Percentiles rank a stretch among this genome's conserved stretches.
These are phyloP conservation scores for Leptodirus hochenwartii DNA, from an alignment of 2,888 invertebrate species.

Conservation along the genomic window DNA sequence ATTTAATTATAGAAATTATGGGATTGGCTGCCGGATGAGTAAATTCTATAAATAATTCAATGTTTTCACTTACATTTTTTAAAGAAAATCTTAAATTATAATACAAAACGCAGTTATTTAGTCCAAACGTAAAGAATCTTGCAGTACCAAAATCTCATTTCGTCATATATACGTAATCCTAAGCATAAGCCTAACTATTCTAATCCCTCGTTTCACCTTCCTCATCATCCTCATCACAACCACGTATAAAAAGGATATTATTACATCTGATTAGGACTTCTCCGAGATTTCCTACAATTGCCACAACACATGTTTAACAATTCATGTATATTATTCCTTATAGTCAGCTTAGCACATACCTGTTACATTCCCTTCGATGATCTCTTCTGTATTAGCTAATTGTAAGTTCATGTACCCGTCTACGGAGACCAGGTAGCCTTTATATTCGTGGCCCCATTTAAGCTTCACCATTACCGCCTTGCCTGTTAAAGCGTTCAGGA, in stretches of 20 bases:
- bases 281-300: slow-evolving; percentile 59
- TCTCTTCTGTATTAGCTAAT: slow-evolving; percentile 94
- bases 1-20: too few species aligned
- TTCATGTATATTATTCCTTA: background rate
- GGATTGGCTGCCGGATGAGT: too few species aligned
- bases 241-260: slow-evolving; percentile 88
- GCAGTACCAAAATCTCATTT: too few species aligned
- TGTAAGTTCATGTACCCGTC: slow-evolving; percentile 99
- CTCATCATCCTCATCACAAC: slow-evolving; percentile 91
- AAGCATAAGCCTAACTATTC: too few species aligned
- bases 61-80: too few species aligned
- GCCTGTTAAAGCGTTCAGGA: slow-evolving; percentile 92
- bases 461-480: slow-evolving; percentile 95
- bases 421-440: slow-evolving; percentile 92
- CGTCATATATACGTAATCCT: too few species aligned
- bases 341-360: slow-evolving; percentile 32
- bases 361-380: slow-evolving; percentile 78
- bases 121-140: too few species aligned
- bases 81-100: too few species aligned
- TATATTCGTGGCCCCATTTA: slow-evolving; percentile 99
- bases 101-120: too few species aligned
- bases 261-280: slow-evolving; percentile 96
- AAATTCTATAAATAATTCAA: too few species aligned
- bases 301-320: background rate
- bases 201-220: slow-evolving; percentile 92